Percentiles rank a stretch among this genome's conserved stretches.
Evolutionary conservation across 2,888 invertebrate species (phyloP).

Genomic region (Lochmaea crataegi): DNA sequence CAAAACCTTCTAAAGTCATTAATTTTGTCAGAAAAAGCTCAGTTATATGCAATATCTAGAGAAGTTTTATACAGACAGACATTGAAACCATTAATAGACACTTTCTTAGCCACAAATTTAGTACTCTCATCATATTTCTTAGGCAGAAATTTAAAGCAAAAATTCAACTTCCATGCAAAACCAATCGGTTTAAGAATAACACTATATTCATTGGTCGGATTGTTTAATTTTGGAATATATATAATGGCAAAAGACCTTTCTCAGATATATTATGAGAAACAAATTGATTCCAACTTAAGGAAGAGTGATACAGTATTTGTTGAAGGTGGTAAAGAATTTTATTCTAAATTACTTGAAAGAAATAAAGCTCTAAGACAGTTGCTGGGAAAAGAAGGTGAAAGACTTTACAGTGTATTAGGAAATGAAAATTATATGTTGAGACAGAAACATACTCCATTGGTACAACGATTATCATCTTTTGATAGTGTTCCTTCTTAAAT

Average conservation of each 20-base stretch:
- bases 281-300: slow-evolving; percentile 73
- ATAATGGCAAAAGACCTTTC: slow-evolving; percentile 74
- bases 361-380: slow-evolving; percentile 79
- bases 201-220: slow-evolving; percentile 70
- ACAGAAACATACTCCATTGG: slow-evolving; percentile 73
- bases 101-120: slow-evolving; percentile 67
- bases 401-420: slow-evolving; percentile 73
- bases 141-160: slow-evolving; percentile 68
- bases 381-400: slow-evolving; percentile 73
- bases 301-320: slow-evolving; percentile 72
- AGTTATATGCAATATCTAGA: slow-evolving; percentile 83
- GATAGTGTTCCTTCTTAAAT: slow-evolving; percentile 57
- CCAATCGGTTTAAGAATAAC: slow-evolving; percentile 66
- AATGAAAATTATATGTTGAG: slow-evolving; percentile 77
- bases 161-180: slow-evolving; percentile 68
- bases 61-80: slow-evolving; percentile 76
- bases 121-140: slow-evolving; percentile 68
- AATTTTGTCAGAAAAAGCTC: slow-evolving; percentile 80
- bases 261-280: slow-evolving; percentile 72
- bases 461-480: slow-evolving; percentile 76
- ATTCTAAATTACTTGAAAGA: slow-evolving; percentile 76
- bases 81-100: slow-evolving; percentile 70
- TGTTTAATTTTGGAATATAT: slow-evolving; percentile 73
- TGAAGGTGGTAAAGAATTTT: slow-evolving; percentile 81
- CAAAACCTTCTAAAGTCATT: slow-evolving; percentile 74